A percentile compares a stretch with the other conserved stretches of the same genome.
Conservation (phyloP, 1,140 invertebrate genomes). For the Antheraea pernyi region DNA sequence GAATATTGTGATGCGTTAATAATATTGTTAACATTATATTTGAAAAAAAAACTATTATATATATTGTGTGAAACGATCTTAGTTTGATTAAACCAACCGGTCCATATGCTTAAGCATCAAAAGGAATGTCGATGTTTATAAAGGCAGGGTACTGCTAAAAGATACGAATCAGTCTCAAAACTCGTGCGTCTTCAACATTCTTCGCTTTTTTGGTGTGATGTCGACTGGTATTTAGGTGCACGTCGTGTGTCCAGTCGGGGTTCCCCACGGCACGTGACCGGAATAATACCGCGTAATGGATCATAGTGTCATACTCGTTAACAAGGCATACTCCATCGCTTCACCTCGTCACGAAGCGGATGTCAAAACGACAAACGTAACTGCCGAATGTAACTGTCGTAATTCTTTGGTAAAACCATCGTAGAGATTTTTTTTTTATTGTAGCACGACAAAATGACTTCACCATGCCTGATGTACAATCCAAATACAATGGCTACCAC, state of each 20-base stretch:
- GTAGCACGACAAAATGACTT: too few relatives aligned
- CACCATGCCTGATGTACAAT: too few relatives aligned
- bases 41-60: too few relatives aligned
- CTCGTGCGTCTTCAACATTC: conserved; percentile 2
- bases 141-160: not conserved
- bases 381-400: conserved; percentile 15
- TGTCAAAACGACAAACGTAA: conserved; percentile 22
- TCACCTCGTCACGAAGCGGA: conserved; percentile 31
- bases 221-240: conserved; percentile 50
- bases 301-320: conserved; percentile 23
- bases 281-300: conserved; percentile 32
- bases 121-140: not conserved
- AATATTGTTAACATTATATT: too few relatives aligned
- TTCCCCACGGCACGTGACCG: conserved; percentile 50
- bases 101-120: not conserved
- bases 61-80: not conserved
- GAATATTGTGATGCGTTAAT: too few relatives aligned
- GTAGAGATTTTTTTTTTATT: too few relatives aligned
- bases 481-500: too few relatives aligned
- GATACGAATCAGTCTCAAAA: not conserved
- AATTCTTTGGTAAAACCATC: conserved; percentile 4
- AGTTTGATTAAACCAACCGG: not conserved
- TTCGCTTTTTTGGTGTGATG: conserved; percentile 32
- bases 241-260: conserved; percentile 42
- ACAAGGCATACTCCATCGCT: conserved; percentile 21